Evolutionary conservation across 2,888 invertebrate species (phyloP), one percentile per base, ranked within the genome.

Genomic region (Amphimallon solstitiale): DNA sequence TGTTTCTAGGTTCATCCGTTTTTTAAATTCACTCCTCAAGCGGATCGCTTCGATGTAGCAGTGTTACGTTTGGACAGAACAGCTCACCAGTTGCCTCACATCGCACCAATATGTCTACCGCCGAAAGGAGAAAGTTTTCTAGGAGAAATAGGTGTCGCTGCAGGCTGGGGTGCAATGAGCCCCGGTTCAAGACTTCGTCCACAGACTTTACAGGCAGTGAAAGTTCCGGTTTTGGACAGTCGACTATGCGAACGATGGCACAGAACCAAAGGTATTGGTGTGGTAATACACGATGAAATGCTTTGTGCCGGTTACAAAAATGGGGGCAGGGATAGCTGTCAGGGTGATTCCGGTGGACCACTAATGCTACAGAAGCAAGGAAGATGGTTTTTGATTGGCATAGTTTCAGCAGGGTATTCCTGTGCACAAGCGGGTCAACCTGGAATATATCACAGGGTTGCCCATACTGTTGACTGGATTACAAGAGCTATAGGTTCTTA

Each of bases 401-500:
- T 96, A 15, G 96, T 96, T 0, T 95, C 95, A 0, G 96, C 96
- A 0, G 96, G 96, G 2, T 96, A 96, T 83, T 95, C 95, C 0
- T 96, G 96, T 78, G 96, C 96, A 0, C 94, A 95, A 77, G 88
- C 94, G 12, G 95, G 95, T 14, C 96, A 96, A 78, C 96, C 96
- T 0, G 96, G 96, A 52, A 96, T 96, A 75, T 96, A 96, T 83
- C 96, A 96, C 80, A 87, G 95, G 73, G 95, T 95, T 4, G 93
- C 95, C 0, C 93, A 94, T 78, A 96, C 96, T 0, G 94, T 95
- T 4, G 96, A 96, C 81, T 96, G 96, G 96, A 94, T 96, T 74
- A 89, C 88, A 6, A 86, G 88, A 79, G 86, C 88, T 61, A 87
- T 88, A 71, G 87, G 87, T 72, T 81, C 84, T 73, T 84, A 71